These are phyloP conservation scores for Paraescarpia echinospica DNA, from an alignment of 1,140 invertebrate genomes.

Conservation along the genomic window DNA sequence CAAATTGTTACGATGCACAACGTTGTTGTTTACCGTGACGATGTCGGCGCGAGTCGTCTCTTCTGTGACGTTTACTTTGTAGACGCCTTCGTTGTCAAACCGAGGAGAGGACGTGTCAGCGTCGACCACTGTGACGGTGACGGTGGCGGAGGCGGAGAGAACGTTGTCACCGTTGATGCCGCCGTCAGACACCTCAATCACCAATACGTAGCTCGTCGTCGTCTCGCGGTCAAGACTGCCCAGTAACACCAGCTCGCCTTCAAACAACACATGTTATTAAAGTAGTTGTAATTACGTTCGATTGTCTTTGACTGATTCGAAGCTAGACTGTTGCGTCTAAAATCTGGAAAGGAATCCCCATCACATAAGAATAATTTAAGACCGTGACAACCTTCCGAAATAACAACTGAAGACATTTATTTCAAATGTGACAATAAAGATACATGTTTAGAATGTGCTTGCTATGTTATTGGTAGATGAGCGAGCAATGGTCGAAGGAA, in stretches of 20 bases:
- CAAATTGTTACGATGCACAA: too few species aligned
- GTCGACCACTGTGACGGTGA: not conserved
- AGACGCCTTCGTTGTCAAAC: not conserved
- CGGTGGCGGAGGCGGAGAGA: not conserved
- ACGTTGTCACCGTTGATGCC: not conserved
- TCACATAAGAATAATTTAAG: too few species aligned
- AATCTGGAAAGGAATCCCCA: too few species aligned
- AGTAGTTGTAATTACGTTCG: not conserved
- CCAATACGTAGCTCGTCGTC: not conserved
- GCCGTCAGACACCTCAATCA: not conserved
- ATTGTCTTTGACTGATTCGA: not conserved
- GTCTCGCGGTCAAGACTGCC: constrained; percentile 8
- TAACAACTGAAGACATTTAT: too few species aligned
- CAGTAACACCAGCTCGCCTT: constrained; percentile 9
- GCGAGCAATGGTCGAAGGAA: too few species aligned
- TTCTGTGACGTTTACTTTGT: not conserved
- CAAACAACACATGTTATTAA: not conserved
- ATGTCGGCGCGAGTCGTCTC: not conserved
- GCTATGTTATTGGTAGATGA: too few species aligned
- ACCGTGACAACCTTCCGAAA: too few species aligned
- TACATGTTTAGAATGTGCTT: too few species aligned
- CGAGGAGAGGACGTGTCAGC: not conserved
- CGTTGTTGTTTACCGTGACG: not conserved
- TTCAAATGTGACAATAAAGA: too few species aligned
- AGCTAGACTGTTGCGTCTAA: too few species aligned